Conservation (phyloP, 2,113 vertebrate species). For the Tylochromis polylepis region DNA sequence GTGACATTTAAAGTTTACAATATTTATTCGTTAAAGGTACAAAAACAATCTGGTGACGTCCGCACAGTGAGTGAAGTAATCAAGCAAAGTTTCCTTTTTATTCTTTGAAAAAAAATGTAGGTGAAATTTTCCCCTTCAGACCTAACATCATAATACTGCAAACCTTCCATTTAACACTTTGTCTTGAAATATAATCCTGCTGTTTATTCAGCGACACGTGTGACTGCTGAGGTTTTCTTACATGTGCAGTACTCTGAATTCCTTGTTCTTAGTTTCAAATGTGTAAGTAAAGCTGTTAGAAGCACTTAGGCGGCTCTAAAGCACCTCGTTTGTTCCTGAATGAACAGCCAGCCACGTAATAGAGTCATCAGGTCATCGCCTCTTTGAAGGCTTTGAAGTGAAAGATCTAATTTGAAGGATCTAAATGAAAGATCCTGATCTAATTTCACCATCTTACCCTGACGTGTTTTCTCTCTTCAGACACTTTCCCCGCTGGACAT, state of each 20-base stretch:
- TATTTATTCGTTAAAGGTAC: not conserved
- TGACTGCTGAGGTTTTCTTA: not conserved
- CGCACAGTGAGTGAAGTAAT: not conserved
- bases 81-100: not conserved
- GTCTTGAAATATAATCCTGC: not conserved
- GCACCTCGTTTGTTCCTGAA: not conserved
- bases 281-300: not conserved
- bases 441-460: not conserved
- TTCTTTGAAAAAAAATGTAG: not conserved
- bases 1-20: not conserved
- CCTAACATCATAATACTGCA: not conserved
- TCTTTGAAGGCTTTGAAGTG: not conserved
- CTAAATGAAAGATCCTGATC: not conserved
- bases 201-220: not conserved
- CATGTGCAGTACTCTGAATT: not conserved
- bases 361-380: not conserved
- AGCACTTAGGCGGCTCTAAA: not conserved
- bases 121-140: not conserved
- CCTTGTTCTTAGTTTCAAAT: not conserved
- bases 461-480: constrained; percentile 50
- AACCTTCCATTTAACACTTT: not conserved
- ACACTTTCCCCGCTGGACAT: constrained; percentile 90
- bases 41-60: not conserved
- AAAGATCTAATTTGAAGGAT: not conserved
- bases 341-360: not conserved